Conservation (phyloP, 2,888 invertebrate species). For the Caradrina clavipalpis region DNA sequence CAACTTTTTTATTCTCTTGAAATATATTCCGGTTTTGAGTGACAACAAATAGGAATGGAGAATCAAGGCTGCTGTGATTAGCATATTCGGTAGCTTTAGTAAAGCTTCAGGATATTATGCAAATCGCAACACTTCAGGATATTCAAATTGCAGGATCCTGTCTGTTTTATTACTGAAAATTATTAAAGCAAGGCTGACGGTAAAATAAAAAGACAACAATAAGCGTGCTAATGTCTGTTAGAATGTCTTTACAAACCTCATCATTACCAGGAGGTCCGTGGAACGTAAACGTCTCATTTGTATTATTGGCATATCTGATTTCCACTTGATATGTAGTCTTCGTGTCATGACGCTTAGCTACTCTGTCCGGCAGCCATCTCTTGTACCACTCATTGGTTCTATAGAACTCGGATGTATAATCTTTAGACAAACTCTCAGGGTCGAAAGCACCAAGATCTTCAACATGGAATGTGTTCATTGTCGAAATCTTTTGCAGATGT, state of each 20-base stretch:
- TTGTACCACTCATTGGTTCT: constrained; percentile 98
- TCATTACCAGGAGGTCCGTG: constrained; percentile 98
- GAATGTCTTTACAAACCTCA: constrained; percentile 89
- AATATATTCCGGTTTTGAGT: not conserved
- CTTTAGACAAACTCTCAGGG: constrained; percentile 94
- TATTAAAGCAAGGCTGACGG: too few relatives aligned
- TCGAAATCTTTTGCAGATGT: constrained; percentile 97
- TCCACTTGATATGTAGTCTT: constrained; percentile 98
- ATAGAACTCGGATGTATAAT: constrained; percentile 97
- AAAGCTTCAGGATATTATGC: not conserved
- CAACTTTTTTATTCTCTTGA: too few relatives aligned
- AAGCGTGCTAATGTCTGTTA: not conserved
- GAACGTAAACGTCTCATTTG: constrained; percentile 98
- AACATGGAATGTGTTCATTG: constrained; percentile 97
- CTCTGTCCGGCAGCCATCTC: constrained; percentile 97
- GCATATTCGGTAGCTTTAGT: not conserved
- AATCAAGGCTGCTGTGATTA: too few relatives aligned
- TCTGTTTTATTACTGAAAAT: not conserved
- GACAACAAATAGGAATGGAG: too few relatives aligned
- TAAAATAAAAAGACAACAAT: too few relatives aligned
- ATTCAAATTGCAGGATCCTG: not conserved
- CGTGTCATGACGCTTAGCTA: constrained; percentile 95
- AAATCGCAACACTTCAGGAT: not conserved
- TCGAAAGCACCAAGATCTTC: constrained; percentile 96
- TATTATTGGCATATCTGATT: constrained; percentile 98